Evolutionary conservation across 2,888 invertebrate genomes (phyloP).

Genomic region (Biston betularia): DNA sequence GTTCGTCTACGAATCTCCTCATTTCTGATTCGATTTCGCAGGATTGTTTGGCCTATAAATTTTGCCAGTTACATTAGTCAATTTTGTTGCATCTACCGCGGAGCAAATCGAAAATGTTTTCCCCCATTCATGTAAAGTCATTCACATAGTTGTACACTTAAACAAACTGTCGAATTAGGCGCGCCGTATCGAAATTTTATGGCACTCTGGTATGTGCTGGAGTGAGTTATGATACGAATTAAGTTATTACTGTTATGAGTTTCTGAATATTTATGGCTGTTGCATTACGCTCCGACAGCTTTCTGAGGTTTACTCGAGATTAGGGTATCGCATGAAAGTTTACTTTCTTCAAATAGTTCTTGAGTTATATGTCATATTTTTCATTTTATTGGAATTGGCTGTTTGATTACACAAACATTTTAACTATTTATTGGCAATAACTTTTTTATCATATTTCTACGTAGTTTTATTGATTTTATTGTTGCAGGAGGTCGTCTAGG

Average conservation of each 20-base stretch:
- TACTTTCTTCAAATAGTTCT: background rate
- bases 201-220: conserved; percentile 38
- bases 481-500: too few relatives aligned
- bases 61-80: too few relatives aligned
- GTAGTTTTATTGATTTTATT: too few relatives aligned
- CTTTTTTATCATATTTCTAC: too few relatives aligned
- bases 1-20: too few relatives aligned
- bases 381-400: background rate
- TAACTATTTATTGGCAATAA: too few relatives aligned
- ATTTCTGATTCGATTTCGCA: too few relatives aligned
- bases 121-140: background rate
- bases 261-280: conserved; percentile 38
- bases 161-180: background rate
- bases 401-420: too few relatives aligned
- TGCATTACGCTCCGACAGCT: conserved; percentile 30
- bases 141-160: background rate
- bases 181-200: conserved; percentile 36
- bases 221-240: conserved; percentile 43
- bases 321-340: conserved; percentile 12
- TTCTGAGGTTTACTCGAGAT: conserved; percentile 26
- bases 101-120: background rate
- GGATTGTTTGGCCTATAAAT: too few relatives aligned
- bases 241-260: conserved; percentile 43
- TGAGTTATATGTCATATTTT: background rate
- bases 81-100: too few relatives aligned